Evolutionary conservation across 2,113 vertebrate genomes (phyloP), one percentile per base, ranked within the genome.

Genomic region (Pitta sordida): DNA sequence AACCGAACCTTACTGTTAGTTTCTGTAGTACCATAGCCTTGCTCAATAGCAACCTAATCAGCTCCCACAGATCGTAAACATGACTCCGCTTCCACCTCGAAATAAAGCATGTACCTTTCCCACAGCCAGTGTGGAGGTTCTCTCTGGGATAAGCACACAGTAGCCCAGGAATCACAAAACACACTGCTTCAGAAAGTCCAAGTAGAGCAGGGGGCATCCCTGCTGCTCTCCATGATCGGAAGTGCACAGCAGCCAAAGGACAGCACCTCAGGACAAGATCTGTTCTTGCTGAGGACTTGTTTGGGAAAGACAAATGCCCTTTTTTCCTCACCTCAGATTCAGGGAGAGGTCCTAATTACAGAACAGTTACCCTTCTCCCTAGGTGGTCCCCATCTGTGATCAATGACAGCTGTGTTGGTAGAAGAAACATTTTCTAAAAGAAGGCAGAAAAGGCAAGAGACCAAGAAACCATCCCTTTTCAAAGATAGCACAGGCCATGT

Each of bases 381-480:
- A 4, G 43, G 34, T 43, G 59, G 49, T 37, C 46, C 51, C 59
- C 55, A 79, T 87, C 74, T 94, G 51, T 48, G 46, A 91, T 62
- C 81, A 92, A 30, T 76, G 70, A 86, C 91, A 91, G 94, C 59
- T 18, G 19, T 3, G 4, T 7, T 70, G 39, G 43, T 30, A 77
- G 55, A 74, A 46, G 24, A 73, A 80, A 32, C 21, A 16, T 4
- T 70, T 84, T 63, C 34, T 75, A 83, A 90, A 76, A 39, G 29
- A 83, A 81, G 56, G 62, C 56, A 77, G 56, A 91, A 93, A 81
- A 91, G 69, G 48, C 52, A 88, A 74, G 58, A 65, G 67, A 55
- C 24, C 87, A 94, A 94, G 81, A 91, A 93, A 59, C 78, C 91
- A 87, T 91, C 58, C 39, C 48, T 87, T 62, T 79, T 88, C 76